Evolutionary conservation across 2,888 invertebrate genomes (phyloP).

Genomic region (Lacanobia oleracea): DNA sequence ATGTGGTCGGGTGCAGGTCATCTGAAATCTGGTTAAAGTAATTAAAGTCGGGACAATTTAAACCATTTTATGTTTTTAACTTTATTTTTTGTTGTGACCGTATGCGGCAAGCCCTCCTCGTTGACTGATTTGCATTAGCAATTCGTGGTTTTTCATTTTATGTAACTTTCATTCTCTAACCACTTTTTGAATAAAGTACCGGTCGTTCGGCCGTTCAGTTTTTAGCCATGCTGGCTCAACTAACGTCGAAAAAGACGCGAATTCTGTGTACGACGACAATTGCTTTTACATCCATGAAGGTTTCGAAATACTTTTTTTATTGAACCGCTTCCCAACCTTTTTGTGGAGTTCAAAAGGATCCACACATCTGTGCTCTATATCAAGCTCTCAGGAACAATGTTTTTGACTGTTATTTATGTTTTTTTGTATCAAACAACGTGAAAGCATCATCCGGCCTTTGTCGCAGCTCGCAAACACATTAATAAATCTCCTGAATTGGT

Average conservation of each 20-base stretch:
- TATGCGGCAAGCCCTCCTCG: neutral
- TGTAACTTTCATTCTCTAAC: conserved; percentile 15
- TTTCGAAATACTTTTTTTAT: conserved; percentile 41
- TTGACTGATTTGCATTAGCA: conserved; percentile 27
- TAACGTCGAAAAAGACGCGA: conserved; percentile 33
- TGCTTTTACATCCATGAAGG: conserved; percentile 40
- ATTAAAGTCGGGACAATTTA: conserved; percentile 7
- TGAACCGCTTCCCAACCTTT: conserved; percentile 49
- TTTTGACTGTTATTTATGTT: conserved; percentile 76
- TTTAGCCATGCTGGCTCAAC: conserved; percentile 37
- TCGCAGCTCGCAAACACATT: conserved; percentile 77
- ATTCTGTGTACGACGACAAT: conserved; percentile 34
- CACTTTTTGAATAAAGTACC: conserved; percentile 28
- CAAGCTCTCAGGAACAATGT: conserved; percentile 69
- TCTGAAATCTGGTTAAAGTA: conserved; percentile 19
- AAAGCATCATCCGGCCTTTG: conserved; percentile 67
- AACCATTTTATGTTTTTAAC: conserved; percentile 19
- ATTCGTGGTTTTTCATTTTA: neutral
- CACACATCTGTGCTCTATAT: conserved; percentile 62
- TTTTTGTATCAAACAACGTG: conserved; percentile 70
- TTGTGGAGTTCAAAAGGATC: conserved; percentile 65
- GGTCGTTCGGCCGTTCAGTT: conserved; percentile 32
- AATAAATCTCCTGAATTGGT: conserved; percentile 79
- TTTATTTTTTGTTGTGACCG: conserved; percentile 6
- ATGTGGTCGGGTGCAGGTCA: conserved; percentile 16